Conservation (phyloP, 2,113 vertebrate species). For the Aspiorhynchus laticeps region DNA sequence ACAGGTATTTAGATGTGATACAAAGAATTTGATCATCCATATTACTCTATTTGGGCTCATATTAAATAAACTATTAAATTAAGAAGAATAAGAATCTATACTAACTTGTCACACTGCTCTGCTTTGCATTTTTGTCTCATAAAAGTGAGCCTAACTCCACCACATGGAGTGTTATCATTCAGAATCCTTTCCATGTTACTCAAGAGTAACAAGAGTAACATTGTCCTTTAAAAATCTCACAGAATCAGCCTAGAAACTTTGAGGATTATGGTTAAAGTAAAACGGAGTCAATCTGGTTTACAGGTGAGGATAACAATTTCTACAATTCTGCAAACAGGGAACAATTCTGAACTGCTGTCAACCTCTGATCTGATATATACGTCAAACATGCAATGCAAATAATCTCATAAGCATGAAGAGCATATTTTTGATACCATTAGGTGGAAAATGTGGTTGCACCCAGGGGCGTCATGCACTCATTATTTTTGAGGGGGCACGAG, state of each 20-base stretch:
- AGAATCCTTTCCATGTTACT: not conserved
- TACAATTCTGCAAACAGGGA: not conserved
- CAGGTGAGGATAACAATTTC: not conserved
- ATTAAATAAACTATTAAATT: not conserved
- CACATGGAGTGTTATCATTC: slow-evolving; percentile 19
- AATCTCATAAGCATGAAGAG: not conserved
- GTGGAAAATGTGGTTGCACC: not conserved
- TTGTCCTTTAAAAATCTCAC: not conserved
- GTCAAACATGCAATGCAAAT: not conserved
- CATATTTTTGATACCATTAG: not conserved
- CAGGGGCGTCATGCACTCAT: too few species aligned
- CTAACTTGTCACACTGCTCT: slow-evolving; percentile 11
- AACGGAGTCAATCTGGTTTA: not conserved
- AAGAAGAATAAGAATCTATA: not conserved
- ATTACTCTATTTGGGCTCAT: not conserved
- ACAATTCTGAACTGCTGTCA: not conserved
- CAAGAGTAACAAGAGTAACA: not conserved
- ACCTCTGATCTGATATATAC: not conserved
- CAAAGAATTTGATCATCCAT: slow-evolving; percentile 64
- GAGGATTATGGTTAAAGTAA: slow-evolving; percentile 12
- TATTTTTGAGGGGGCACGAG: too few species aligned
- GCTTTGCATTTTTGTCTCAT: not conserved
- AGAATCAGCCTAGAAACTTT: not conserved
- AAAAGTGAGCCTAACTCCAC: not conserved
- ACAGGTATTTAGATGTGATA: slow-evolving; percentile 76